phyloP scores from a whole-genome alignment of 2,113 vertebrate species.

The Turnix velox region DNA sequence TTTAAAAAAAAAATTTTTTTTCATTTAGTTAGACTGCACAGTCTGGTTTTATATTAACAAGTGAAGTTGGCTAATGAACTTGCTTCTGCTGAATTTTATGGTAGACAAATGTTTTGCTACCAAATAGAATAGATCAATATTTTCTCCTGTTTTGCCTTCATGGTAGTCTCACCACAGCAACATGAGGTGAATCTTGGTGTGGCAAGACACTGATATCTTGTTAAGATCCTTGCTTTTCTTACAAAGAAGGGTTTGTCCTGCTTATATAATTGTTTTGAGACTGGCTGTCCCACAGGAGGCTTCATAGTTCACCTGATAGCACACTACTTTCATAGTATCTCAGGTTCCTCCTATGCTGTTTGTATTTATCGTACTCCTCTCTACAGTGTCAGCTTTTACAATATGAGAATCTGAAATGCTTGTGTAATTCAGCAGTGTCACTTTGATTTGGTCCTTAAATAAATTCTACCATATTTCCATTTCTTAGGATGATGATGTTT shows the following conservation, averaged over 20 bases:
- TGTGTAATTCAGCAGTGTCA: not conserved
- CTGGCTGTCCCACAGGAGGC: not conserved
- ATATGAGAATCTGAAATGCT: not conserved
- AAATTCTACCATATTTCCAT: not conserved
- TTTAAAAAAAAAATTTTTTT: too few species aligned
- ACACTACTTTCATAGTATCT: not conserved
- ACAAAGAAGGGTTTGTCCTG: not conserved
- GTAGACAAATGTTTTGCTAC: not conserved
- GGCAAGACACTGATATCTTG: not conserved
- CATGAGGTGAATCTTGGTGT: not conserved
- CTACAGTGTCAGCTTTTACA: not conserved
- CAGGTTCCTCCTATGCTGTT: rapidly evolving
- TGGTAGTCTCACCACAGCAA: not conserved
- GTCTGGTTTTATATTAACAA: not conserved
- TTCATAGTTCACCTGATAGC: not conserved
- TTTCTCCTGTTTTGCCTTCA: not conserved
- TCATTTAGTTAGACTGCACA: not conserved
- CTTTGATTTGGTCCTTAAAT: not conserved
- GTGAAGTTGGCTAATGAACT: not conserved
- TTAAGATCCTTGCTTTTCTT: not conserved
- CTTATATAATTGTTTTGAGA: not conserved
- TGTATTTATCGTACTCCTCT: not conserved
- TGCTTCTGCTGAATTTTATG: not conserved
- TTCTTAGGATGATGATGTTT: not conserved
- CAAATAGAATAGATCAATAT: not conserved